These are phyloP conservation scores for Diaperis boleti DNA, from an alignment of 2,888 invertebrate genomes.

Conservation along the genomic window DNA sequence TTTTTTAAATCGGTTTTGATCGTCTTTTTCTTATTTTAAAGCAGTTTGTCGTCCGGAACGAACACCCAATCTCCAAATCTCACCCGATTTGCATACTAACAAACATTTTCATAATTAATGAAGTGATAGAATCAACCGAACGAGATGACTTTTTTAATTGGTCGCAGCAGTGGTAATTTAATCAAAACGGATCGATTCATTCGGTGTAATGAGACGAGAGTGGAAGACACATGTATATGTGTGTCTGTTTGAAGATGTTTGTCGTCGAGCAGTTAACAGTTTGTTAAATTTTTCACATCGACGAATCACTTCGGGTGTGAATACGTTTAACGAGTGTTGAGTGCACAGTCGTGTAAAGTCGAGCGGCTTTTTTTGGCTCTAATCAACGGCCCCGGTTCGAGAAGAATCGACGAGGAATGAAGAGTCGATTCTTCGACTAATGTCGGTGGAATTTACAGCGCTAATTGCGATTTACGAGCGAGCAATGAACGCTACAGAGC, in stretches of 20 bases:
- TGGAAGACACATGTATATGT: constrained; percentile 21
- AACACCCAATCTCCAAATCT: not conserved
- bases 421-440: constrained; percentile 45
- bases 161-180: constrained; percentile 20
- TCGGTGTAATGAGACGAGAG: constrained; percentile 14
- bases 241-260: constrained; percentile 39
- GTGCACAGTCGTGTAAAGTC: constrained; percentile 53
- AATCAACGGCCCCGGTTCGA: constrained; percentile 47
- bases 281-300: constrained; percentile 27
- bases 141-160: constrained; percentile 24
- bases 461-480: constrained; percentile 53
- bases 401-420: constrained; percentile 41
- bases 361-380: constrained; percentile 45
- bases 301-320: constrained; percentile 18
- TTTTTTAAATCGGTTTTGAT: too few species aligned
- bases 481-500: constrained; percentile 44
- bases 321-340: constrained; percentile 31
- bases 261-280: constrained; percentile 36
- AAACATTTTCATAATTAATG: constrained; percentile 27
- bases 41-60: not conserved
- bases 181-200: constrained; percentile 30
- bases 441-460: constrained; percentile 47
- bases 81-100: constrained; percentile 23
- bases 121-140: constrained; percentile 13
- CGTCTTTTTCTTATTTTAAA: too few species aligned